Evolutionary conservation across 1,140 invertebrate species (phyloP), one percentile per base, ranked within the genome.

Genomic region (Drosophila asahinai): DNA sequence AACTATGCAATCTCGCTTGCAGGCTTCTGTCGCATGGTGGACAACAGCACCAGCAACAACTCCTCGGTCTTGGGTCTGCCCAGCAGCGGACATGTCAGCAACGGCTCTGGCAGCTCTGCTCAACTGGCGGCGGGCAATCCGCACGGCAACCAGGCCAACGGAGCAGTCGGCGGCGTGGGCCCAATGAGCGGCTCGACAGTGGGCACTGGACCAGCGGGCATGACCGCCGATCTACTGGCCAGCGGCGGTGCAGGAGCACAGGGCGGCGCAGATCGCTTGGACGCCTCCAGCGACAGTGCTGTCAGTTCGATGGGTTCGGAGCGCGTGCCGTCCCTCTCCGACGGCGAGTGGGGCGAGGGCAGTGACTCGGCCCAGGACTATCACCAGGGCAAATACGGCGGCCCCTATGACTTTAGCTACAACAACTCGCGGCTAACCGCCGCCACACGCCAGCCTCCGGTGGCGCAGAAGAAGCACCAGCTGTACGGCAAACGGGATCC

Each of bases 251-350:
- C 79, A 72, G 71, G 75, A 30, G 80, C 84, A 48, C 80, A 86
- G 22, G 82, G 80, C 19, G 84, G 83, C 15, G 94, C 95, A 59
- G 96, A 97, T 93, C 94, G 96, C 48, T 94, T 96, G 89, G 97
- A 97, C 86, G 96, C 96, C 0, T 97, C 96, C 25, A 96, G 95
- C 66, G 97, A 98, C 93, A 97, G 97, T 92, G 97, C 97, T 7
- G 97, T 98, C 38, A 97, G 97, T 71, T 98, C 97, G 3, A 97
- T 98, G 97, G 97, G 97, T 8, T 97, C 97, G 7, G 97, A 98
- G 86, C 94, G 97, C n/a, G 97, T 97, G 17, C 96, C 97, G 2
- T 97, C 97, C 0, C 93, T 97, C 1, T 97, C 97, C 11, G 97
- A 98, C 90, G 97, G 96, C 17, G 97, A 98, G 81, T 98, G 97